Percentiles rank a stretch among this genome's conserved stretches.
Conservation (phyloP, 2,888 invertebrate species). For the Drosophila recens region DNA sequence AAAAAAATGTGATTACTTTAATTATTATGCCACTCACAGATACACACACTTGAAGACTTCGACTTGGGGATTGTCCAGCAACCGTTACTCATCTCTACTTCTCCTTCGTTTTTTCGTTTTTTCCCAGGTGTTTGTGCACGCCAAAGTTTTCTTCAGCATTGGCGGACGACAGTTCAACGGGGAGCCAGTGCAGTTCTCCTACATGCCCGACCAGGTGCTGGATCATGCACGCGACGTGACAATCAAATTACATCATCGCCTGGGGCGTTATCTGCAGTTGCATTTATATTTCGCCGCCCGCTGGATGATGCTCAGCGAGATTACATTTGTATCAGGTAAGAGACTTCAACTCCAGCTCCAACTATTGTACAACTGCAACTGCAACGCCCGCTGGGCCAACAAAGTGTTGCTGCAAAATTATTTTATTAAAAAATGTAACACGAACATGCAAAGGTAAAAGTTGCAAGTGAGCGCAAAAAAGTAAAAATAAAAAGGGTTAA, state of each 20-base stretch:
- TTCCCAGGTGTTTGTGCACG: constrained; percentile 90
- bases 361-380: constrained; percentile 1
- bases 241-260: constrained; percentile 91
- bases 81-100: constrained; percentile 45
- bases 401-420: constrained; percentile 53
- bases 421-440: constrained; percentile 63
- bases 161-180: constrained; percentile 90
- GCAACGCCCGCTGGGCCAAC: constrained; percentile 49
- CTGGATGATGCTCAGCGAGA: constrained; percentile 95
- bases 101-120: neutral
- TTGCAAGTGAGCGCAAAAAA: constrained; percentile 6
- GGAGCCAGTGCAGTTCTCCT: constrained; percentile 90
- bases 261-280: constrained; percentile 91
- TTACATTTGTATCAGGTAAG: constrained; percentile 92
- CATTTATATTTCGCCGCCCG: constrained; percentile 92
- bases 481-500: constrained; percentile 53
- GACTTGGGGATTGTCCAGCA: constrained; percentile 20
- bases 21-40: constrained; percentile 74
- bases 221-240: constrained; percentile 93
- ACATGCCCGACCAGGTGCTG: constrained; percentile 90
- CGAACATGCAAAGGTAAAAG: constrained; percentile 43
- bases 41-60: constrained; percentile 4
- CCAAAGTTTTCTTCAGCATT: constrained; percentile 91
- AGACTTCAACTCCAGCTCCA: constrained; percentile 19
- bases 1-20: constrained; percentile 69